A percentile compares a stretch with the other conserved stretches of the same genome.
Evolutionary conservation across 35 echinoderm and acorn worm species (phyloP).

Genomic region (Strongylocentrotus purpuratus): DNA sequence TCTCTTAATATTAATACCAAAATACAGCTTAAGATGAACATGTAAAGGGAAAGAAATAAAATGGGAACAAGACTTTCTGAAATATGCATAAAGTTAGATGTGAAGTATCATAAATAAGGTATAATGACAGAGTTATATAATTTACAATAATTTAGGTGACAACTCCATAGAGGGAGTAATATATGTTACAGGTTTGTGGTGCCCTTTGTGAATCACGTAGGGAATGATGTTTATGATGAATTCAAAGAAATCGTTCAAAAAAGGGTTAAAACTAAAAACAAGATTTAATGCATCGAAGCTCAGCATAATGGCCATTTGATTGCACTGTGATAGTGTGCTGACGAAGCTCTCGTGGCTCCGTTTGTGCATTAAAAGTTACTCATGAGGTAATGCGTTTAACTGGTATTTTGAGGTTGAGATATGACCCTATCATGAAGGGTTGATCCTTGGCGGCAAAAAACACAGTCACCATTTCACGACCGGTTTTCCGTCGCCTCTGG

Average conservation of each 20-base stretch:
- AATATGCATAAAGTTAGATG: not conserved
- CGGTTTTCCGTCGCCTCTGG: not conserved
- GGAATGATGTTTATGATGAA: not conserved
- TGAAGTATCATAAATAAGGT: not conserved
- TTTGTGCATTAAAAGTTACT: not conserved
- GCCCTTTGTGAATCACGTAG: not conserved
- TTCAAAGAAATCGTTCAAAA: not conserved
- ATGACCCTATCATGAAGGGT: not conserved
- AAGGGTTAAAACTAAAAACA: not conserved
- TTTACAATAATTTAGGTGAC: not conserved
- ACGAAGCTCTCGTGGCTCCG: not conserved
- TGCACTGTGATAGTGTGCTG: not conserved
- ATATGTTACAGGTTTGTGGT: not conserved
- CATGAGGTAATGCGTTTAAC: not conserved
- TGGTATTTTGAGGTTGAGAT: too few species aligned
- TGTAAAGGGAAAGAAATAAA: not conserved
- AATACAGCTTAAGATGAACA: conserved; percentile 3
- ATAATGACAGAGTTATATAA: not conserved
- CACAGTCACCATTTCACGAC: not conserved
- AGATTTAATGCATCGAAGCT: not conserved
- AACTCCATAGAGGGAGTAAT: not conserved
- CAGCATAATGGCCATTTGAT: not conserved
- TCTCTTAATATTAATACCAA: not conserved
- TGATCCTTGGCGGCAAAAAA: not conserved
- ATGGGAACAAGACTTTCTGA: not conserved